phyloP scores from a whole-genome alignment of 2,888 invertebrate species.

The Andrena haemorrhoa region DNA sequence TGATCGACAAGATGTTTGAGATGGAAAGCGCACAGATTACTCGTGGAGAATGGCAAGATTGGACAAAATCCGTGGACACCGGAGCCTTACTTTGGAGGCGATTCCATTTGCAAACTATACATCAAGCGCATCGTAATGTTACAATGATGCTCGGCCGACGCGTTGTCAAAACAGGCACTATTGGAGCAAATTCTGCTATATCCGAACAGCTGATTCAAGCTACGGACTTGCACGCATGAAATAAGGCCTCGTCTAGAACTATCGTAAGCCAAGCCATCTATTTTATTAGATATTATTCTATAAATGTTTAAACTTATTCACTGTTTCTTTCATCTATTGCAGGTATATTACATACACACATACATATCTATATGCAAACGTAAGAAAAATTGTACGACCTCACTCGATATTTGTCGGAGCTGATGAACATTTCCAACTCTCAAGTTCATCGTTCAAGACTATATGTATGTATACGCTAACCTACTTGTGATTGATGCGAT shows the following conservation, averaged over 20 bases:
- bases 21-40: slow-evolving; percentile 66
- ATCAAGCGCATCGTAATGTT: slow-evolving; percentile 73
- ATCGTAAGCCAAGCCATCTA: too few relatives aligned
- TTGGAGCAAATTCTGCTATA: not conserved
- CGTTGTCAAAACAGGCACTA: slow-evolving; percentile 72
- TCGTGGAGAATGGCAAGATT: slow-evolving; percentile 71
- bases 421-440: slow-evolving; percentile 8
- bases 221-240: slow-evolving; percentile 37
- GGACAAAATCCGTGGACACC: slow-evolving; percentile 71
- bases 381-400: not conserved
- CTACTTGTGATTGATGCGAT: not conserved
- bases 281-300: too few relatives aligned
- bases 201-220: slow-evolving; percentile 39
- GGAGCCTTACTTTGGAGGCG: slow-evolving; percentile 74
- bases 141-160: slow-evolving; percentile 72
- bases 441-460: slow-evolving; percentile 6
- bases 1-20: slow-evolving; percentile 66
- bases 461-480: not conserved
- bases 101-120: slow-evolving; percentile 73
- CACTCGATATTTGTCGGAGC: slow-evolving; percentile 3
- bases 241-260: not conserved
- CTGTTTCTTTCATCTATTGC: too few relatives aligned
- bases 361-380: not conserved
- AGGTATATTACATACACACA: too few relatives aligned
- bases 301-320: too few relatives aligned